A percentile compares a stretch with the other conserved stretches of the same genome.
phyloP scores from a whole-genome alignment of 2,113 vertebrate genomes.

The Progne subis region DNA sequence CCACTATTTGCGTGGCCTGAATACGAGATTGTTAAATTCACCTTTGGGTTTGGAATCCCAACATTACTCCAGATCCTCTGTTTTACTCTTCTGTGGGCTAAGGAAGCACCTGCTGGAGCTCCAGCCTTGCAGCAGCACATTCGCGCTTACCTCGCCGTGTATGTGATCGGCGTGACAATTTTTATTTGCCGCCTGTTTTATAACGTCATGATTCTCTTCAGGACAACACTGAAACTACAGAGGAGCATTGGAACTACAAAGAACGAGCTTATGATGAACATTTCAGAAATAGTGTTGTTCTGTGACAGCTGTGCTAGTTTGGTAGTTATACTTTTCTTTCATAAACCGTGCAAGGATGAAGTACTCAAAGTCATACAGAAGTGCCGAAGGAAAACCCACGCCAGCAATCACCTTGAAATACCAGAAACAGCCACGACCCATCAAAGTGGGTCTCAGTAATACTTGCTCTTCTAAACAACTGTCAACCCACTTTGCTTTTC shows the following conservation, averaged over 20 bases:
- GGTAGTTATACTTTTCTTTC: constrained; percentile 64
- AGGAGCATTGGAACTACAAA: background rate
- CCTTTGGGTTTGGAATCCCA: constrained; percentile 73
- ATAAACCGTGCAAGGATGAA: constrained; percentile 64
- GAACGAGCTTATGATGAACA: constrained; percentile 68
- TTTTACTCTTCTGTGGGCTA: constrained; percentile 25
- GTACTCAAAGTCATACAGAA: constrained; percentile 9
- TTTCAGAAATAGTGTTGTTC: constrained; percentile 78
- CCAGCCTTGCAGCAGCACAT: constrained; percentile 27
- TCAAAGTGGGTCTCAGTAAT: background rate
- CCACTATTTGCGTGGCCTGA: constrained; percentile 44
- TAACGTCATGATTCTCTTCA: constrained; percentile 62
- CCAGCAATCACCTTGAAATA: background rate
- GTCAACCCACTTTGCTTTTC: background rate
- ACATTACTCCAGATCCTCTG: constrained; percentile 58
- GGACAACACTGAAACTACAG: constrained; percentile 15
- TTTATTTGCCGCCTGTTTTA: constrained; percentile 75
- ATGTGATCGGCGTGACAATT: background rate
- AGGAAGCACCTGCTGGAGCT: background rate
- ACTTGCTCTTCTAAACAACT: background rate
- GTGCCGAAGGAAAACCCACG: background rate
- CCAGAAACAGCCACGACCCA: background rate
- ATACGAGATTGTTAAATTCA: constrained; percentile 75
- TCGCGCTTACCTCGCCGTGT: background rate
- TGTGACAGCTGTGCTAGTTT: constrained; percentile 72